These are phyloP conservation scores for Aegotheles bennettii DNA, from an alignment of 2,113 vertebrate genomes.

Conservation along the genomic window DNA sequence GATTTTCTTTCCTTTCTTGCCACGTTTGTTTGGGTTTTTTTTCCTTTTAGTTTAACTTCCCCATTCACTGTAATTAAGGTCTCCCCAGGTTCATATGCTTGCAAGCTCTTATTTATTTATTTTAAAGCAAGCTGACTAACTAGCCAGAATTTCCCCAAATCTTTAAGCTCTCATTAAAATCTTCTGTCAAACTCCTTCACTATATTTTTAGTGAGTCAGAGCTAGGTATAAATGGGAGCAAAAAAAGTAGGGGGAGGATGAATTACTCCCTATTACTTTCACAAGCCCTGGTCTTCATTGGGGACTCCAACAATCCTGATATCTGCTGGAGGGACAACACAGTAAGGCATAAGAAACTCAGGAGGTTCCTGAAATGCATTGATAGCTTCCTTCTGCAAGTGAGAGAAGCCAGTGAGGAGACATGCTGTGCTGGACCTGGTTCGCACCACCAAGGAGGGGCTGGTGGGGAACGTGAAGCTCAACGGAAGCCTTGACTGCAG, in stretches of 20 bases:
- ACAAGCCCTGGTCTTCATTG: too few relatives aligned
- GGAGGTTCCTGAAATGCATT: too few relatives aligned
- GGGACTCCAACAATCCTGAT: too few relatives aligned
- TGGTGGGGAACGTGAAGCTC: too few relatives aligned
- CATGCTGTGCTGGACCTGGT: too few relatives aligned
- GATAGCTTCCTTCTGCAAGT: too few relatives aligned
- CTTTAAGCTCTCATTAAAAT: slow-evolving; percentile 33
- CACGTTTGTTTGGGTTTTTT: background rate
- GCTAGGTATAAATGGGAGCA: background rate
- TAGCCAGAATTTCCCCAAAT: slow-evolving; percentile 1
- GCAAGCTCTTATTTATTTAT: slow-evolving; percentile 33
- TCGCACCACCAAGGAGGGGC: too few relatives aligned
- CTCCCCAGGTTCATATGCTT: background rate
- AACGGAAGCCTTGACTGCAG: too few relatives aligned
- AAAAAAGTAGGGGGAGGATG: background rate
- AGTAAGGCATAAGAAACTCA: too few relatives aligned
- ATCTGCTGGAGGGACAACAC: too few relatives aligned
- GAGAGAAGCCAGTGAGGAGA: too few relatives aligned
- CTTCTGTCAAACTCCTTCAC: background rate
- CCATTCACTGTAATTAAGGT: slow-evolving; percentile 16
- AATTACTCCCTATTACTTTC: too few relatives aligned
- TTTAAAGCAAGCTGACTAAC: slow-evolving; percentile 30
- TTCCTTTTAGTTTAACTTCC: background rate
- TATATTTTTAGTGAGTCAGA: background rate
- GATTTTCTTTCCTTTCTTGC: background rate